These are phyloP conservation scores for Pterocles burchelli DNA, from an alignment of 2,113 vertebrate genomes.

Conservation along the genomic window DNA sequence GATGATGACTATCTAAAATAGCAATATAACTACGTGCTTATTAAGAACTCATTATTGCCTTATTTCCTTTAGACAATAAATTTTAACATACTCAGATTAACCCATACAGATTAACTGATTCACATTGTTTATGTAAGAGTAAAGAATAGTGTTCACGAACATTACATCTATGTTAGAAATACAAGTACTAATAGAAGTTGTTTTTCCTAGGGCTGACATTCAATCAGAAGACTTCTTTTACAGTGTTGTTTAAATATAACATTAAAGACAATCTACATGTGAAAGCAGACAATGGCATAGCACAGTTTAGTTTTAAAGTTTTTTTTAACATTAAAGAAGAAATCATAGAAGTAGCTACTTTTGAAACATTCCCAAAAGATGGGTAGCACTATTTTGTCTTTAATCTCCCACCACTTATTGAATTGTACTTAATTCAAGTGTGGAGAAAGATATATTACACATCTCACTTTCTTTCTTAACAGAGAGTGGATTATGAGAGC, in stretches of 20 bases:
- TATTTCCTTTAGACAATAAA: not conserved
- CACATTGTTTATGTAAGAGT: not conserved
- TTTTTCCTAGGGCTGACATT: not conserved
- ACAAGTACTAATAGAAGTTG: not conserved
- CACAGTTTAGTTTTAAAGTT: not conserved
- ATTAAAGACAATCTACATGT: not conserved
- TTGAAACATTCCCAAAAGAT: not conserved
- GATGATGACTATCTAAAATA: not conserved
- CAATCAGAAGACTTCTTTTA: not conserved
- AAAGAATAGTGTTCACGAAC: not conserved
- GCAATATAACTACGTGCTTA: not conserved
- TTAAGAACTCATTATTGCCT: not conserved
- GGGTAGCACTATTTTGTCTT: not conserved
- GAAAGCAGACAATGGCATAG: not conserved
- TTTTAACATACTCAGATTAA: not conserved
- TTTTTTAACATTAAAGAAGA: not conserved
- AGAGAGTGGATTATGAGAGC: conserved; percentile 90
- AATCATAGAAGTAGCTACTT: not conserved
- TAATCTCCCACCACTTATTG: not conserved
- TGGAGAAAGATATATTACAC: not conserved
- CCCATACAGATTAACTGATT: not conserved
- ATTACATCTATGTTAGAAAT: not conserved
- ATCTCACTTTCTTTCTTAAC: not conserved
- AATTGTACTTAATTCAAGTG: not conserved
- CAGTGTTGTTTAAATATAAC: not conserved